phyloP scores from a whole-genome alignment of 1,140 invertebrate genomes.

The Cyclina sinensis region DNA sequence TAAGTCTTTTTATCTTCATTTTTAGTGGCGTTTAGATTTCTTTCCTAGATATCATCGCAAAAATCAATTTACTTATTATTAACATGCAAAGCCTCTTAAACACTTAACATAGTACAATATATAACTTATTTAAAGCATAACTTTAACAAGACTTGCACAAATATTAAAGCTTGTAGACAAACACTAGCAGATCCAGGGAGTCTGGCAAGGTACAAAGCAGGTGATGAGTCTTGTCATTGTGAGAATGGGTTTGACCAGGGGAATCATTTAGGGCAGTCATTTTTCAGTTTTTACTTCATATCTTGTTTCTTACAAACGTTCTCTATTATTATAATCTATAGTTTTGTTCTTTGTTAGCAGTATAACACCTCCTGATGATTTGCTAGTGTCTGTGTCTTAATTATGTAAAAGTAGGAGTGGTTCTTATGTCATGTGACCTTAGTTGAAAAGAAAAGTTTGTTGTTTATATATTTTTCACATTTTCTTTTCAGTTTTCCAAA shows the following conservation, averaged over 20 bases:
- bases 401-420: neutral
- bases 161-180: neutral
- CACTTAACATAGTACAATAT: neutral
- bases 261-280: no score
- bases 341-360: no score
- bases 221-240: no score
- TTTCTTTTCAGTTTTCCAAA: neutral
- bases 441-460: neutral
- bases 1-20: no score
- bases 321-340: no score
- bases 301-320: no score
- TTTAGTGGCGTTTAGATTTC: no score
- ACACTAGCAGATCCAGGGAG: neutral
- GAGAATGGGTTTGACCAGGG: no score
- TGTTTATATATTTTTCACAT: neutral
- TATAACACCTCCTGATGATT: neutral
- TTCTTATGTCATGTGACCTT: slow-evolving; percentile 8
- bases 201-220: neutral
- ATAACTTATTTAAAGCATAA: neutral
- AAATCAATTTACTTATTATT: no score
- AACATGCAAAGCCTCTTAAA: neutral
- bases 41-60: no score
- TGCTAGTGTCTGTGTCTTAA: neutral
- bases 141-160: neutral
- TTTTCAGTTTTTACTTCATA: no score